Conservation (phyloP, 2,888 invertebrate genomes). For the Cetonia aurata region DNA sequence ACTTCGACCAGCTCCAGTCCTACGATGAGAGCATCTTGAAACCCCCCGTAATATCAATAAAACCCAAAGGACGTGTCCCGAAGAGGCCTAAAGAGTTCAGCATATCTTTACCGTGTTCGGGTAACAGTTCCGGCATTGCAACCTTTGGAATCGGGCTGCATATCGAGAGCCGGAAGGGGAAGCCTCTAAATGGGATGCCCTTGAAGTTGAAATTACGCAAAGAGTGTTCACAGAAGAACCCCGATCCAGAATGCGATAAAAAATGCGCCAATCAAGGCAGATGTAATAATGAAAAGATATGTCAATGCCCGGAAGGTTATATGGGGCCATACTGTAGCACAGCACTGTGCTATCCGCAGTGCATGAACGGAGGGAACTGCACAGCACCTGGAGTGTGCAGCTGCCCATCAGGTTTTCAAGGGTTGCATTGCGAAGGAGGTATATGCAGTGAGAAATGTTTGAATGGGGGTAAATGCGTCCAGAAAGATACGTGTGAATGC, state of each 20-base stretch:
- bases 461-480: conserved; percentile 95
- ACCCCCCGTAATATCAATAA: conserved; percentile 89
- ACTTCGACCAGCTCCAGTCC: conserved; percentile 88
- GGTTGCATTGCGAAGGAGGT: conserved; percentile 92
- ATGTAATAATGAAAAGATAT: conserved; percentile 87
- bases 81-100: conserved; percentile 91
- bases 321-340: conserved; percentile 92
- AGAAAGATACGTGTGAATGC: conserved; percentile 94
- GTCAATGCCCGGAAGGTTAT: conserved; percentile 91
- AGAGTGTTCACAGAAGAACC: conserved; percentile 95
- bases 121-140: conserved; percentile 89
- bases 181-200: conserved; percentile 88
- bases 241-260: conserved; percentile 90
- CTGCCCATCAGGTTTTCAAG: conserved; percentile 92
- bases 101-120: conserved; percentile 87
- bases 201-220: conserved; percentile 88
- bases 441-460: conserved; percentile 92
- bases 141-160: conserved; percentile 88
- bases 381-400: conserved; percentile 90
- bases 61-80: conserved; percentile 87
- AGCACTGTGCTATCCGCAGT: conserved; percentile 91
- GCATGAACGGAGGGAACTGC: conserved; percentile 93
- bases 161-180: conserved; percentile 84
- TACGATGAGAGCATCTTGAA: conserved; percentile 86
- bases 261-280: conserved; percentile 89